Percentiles rank a stretch among this genome's conserved stretches.
These are phyloP conservation scores for Pseudopleuronectes americanus DNA, from an alignment of 2,797 vertebrate species.

Conservation along the genomic window DNA sequence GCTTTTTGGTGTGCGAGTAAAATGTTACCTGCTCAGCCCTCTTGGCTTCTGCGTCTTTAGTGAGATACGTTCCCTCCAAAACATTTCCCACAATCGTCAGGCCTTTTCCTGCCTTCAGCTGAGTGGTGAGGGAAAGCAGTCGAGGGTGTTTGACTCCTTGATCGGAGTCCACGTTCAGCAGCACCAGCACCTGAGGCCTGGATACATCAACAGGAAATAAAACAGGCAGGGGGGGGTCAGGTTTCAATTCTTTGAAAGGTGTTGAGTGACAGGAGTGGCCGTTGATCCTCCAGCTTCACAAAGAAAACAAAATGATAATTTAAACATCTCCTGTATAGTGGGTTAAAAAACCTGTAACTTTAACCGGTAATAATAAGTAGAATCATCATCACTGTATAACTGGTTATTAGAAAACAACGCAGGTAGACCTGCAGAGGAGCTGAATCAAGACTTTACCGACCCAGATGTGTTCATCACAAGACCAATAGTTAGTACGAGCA, in stretches of 20 bases:
- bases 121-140: conserved; percentile 91
- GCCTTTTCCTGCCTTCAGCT: conserved; percentile 96
- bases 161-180: conserved; percentile 89
- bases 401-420: neutral
- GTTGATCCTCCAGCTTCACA: neutral
- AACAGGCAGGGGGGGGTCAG: neutral
- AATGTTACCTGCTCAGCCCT: conserved; percentile 89
- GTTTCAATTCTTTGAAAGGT: neutral
- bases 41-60: conserved; percentile 88
- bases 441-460: too few relatives aligned
- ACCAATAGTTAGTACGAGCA: neutral
- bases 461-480: too few relatives aligned
- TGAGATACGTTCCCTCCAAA: conserved; percentile 91
- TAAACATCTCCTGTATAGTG: neutral
- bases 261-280: neutral
- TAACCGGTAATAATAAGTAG: neutral
- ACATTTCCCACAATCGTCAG: conserved; percentile 94
- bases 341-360: neutral
- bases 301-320: neutral
- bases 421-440: neutral
- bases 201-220: neutral
- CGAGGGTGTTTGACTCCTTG: conserved; percentile 91
- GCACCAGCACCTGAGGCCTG: conserved; percentile 93
- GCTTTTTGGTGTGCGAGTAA: neutral
- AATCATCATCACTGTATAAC: neutral